Conservation (phyloP, 2,797 vertebrate species). For the Poecilia picta region DNA sequence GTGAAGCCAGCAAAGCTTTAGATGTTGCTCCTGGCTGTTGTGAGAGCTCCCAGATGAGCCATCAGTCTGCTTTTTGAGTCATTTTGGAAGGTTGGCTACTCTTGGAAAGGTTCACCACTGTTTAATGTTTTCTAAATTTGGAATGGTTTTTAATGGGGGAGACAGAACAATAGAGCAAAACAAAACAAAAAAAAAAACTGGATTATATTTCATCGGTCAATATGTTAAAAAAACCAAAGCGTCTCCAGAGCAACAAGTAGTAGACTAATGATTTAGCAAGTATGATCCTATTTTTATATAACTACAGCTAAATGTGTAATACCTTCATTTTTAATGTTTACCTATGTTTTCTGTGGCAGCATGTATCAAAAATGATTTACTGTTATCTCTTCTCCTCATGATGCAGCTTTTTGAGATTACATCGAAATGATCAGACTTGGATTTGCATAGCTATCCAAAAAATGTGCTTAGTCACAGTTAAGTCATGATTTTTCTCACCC, state of each 20-base stretch:
- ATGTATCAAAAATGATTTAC: neutral
- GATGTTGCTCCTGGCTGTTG: neutral
- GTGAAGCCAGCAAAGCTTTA: neutral
- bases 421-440: neutral
- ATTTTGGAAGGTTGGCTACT: neutral
- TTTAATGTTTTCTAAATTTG: neutral
- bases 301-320: neutral
- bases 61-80: neutral
- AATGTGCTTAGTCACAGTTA: neutral
- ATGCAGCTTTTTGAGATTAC: neutral
- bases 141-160: neutral
- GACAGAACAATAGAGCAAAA: neutral
- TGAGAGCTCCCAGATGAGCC: neutral
- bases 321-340: no score
- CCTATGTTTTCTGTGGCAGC: no score
- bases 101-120: neutral
- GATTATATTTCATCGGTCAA: neutral
- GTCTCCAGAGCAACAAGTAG: neutral
- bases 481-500: neutral
- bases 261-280: neutral
- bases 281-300: neutral
- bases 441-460: neutral
- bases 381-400: neutral
- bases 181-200: neutral
- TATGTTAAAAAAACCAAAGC: neutral